Evolutionary conservation across 2,113 vertebrate genomes (phyloP).

Genomic region (Callithrix jacchus): DNA sequence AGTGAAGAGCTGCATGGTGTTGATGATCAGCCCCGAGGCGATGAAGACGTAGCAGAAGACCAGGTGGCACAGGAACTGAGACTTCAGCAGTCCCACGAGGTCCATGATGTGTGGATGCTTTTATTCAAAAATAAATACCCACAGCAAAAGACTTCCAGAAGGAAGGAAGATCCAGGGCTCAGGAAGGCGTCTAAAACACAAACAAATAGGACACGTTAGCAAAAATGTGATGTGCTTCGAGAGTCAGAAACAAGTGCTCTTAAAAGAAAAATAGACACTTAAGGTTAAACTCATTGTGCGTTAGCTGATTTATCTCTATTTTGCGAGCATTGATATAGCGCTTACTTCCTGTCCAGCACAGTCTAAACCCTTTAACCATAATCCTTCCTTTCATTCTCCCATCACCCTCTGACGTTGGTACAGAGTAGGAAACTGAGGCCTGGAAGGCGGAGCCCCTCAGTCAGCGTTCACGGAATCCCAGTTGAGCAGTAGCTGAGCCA

Average conservation of each 20-base stretch:
- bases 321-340: background rate
- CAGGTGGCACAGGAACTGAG: conserved; percentile 93
- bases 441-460: background rate
- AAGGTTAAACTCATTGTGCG: background rate
- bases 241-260: background rate
- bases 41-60: conserved; percentile 96
- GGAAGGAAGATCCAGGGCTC: conserved; percentile 24
- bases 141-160: conserved; percentile 54
- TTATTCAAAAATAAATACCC: background rate
- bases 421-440: background rate
- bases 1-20: conserved; percentile 92
- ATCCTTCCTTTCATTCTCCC: background rate
- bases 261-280: background rate
- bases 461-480: too few species aligned
- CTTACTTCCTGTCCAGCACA: fast-evolving
- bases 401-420: too few species aligned
- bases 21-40: conserved; percentile 93
- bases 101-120: conserved; percentile 87
- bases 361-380: background rate
- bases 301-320: background rate
- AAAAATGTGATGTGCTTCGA: fast-evolving
- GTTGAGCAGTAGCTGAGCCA: fast-evolving
- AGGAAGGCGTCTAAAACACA: conserved; percentile 79
- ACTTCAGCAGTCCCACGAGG: conserved; percentile 90
- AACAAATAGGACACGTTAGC: conserved; percentile 52